Evolutionary conservation across 2,888 invertebrate genomes (phyloP), one percentile per base, ranked within the genome.

Genomic region (Eurytoma californica): DNA sequence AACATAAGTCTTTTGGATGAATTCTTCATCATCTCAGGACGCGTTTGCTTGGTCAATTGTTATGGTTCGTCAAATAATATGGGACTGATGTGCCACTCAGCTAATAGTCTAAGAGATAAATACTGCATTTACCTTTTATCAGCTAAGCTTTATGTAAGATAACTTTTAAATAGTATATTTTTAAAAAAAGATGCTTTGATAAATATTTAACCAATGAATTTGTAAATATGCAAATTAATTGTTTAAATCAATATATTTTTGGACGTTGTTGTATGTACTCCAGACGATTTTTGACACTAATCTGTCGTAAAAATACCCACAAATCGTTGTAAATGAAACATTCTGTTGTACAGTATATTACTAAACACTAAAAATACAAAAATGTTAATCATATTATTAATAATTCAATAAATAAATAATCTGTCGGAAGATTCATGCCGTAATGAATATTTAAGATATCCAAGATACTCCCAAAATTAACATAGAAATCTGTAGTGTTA

Each of bases 11-110:
- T 83, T 0, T 79, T 90, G 70, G 86, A 88, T 80, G 84, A 88
- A 79, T 72, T 87, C 77, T 90, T 84, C 70, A 76, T 89, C 24
- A 79, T 86, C 13, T 83, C 85, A 51, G 88, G 87, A 30, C 81
- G 86, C 65, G 80, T 83, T n/a, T 87, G 88, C 49, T 66, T 90
- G 49, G 83, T 90, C 13, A 87, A 88, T 77, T 89, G 88, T 77
- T 83, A 84, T 79, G 86, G 84, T 60, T 82, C 82, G 4, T 78
- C 82, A 28, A 85, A 84, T 81, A 83, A 83, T 72, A 82, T 84
- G 72, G 85, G 84, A 68, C 77, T 86, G 28, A 85, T 80, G 13
- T 84, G 82, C 51, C 79, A 86, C 30, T 84, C 85, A 72, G 80
- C 86, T 3, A 83, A 82, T 58, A 82, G 83, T 49, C 80, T 89